Conservation (phyloP, 2,888 invertebrate species). For the Aelia acuminata region DNA sequence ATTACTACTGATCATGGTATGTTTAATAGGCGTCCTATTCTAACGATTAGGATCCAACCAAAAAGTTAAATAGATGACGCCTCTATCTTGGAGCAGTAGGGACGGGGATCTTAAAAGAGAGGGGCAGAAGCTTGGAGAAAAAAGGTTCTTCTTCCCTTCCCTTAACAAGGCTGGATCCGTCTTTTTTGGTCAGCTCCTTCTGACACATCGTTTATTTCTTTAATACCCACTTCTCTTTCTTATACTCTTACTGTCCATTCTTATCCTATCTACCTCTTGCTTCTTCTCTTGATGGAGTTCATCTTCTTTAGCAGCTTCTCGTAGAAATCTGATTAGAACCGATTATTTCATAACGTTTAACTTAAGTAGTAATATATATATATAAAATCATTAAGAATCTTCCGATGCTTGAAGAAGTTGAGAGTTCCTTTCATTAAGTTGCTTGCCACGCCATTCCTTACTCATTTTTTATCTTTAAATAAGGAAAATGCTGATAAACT, state of each 20-base stretch:
- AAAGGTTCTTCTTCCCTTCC: too few relatives aligned
- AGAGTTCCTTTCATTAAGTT: too few relatives aligned
- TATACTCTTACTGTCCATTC: slow-evolving; percentile 38
- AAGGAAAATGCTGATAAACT: too few relatives aligned
- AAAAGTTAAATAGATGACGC: neutral
- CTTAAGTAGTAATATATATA: neutral
- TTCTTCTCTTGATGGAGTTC: neutral
- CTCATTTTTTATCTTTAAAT: too few relatives aligned
- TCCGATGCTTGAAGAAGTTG: too few relatives aligned
- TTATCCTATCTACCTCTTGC: slow-evolving; percentile 20
- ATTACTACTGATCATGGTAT: too few relatives aligned
- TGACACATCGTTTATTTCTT: slow-evolving; percentile 45
- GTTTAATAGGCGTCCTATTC: too few relatives aligned
- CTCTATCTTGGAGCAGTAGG: neutral
- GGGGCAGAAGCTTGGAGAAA: neutral
- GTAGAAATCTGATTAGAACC: neutral
- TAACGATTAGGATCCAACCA: neutral
- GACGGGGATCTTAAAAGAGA: neutral
- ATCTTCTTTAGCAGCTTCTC: neutral
- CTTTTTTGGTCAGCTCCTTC: slow-evolving; percentile 36
- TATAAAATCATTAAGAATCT: neutral
- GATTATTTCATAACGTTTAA: neutral
- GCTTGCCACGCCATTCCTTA: too few relatives aligned
- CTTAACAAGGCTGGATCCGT: slow-evolving; percentile 20
- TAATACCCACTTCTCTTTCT: slow-evolving; percentile 37